Base-by-base conservation (phyloP, 2,888 invertebrate species). In the Tipula unca region DNA sequence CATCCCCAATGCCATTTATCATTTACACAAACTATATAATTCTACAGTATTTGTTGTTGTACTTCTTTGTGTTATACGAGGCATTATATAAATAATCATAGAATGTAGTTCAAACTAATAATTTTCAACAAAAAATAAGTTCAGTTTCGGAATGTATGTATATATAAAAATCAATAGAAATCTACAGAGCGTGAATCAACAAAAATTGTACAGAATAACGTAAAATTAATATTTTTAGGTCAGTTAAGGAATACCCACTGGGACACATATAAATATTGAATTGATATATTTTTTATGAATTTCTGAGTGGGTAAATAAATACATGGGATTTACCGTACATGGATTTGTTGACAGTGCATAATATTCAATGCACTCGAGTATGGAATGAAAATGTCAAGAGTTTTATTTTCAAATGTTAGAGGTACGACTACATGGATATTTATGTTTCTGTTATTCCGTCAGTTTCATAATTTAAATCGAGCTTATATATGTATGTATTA, bases 111-210 rank as follows among this genome's bases (percentile, higher is more conserved):
- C 17, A 54, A 54, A 54, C 48, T 54, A 5, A 42, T 14, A 42
- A 14, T 17, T 54, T 54, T 4, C 48, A 86, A 29, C 32, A 54
- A 17, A 69, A 69, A 69, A 25, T 17, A 39, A 32, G 17, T 35
- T 20, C 32, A n/a, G 17, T 82, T 42, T 86, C 84, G 8, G 54
- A 42, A 39, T 25, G 36, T 35, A 14, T n/a, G 54, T 29, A 39
- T 25, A 29, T 35, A 14, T n/a, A 84, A 86, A 86, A 32, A 39
- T 32, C 84, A 36, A 84, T 84, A 85, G 85, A 69, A 86, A 85
- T 85, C 85, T 85, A 54, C 48, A 54, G 48, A 54, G 48, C 48
- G 48, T 54, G 48, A 54, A 54, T 54, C 48, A 54, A 54, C 48
- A 54, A 54, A 48, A 17, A 39, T 17, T 48, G 48, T 17, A 48